A percentile compares a stretch with the other conserved stretches of the same genome.
These are phyloP conservation scores for Thereva unica DNA, from an alignment of 2,888 invertebrate genomes.

Conservation along the genomic window DNA sequence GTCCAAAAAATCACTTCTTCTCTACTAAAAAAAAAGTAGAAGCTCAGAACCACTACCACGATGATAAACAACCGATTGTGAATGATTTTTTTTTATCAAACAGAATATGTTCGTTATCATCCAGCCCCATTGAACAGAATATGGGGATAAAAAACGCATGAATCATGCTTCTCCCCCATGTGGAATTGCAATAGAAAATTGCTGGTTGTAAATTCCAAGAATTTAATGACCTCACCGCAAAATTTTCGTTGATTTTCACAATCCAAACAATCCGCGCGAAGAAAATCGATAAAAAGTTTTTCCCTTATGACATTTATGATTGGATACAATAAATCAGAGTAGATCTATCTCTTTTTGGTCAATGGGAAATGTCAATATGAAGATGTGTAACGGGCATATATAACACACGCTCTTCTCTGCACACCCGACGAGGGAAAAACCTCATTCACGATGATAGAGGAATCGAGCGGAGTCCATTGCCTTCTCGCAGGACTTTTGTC, in stretches of 20 bases:
- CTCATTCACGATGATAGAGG: no score
- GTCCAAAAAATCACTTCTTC: slow-evolving; percentile 6
- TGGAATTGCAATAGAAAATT: slow-evolving; percentile 10
- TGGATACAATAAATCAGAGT: background rate
- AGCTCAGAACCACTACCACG: background rate
- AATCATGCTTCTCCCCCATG: slow-evolving; percentile 18
- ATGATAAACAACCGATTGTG: slow-evolving; percentile 17
- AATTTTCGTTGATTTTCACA: slow-evolving; percentile 16
- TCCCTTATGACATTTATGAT: background rate
- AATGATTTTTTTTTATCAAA: slow-evolving; percentile 8
- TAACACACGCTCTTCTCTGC: no score
- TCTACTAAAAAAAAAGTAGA: background rate
- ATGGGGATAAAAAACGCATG: background rate
- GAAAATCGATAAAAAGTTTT: slow-evolving; percentile 21
- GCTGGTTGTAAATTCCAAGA: slow-evolving; percentile 23
- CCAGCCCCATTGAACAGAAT: background rate
- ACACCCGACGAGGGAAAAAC: no score
- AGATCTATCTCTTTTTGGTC: no score
- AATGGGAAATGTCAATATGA: no score
- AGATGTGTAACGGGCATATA: no score
- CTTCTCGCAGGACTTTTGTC: no score
- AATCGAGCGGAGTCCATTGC: no score
- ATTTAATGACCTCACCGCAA: slow-evolving; percentile 30
- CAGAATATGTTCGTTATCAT: slow-evolving; percentile 10
- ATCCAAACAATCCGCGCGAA: slow-evolving; percentile 7